Percentiles rank a stretch among this genome's conserved stretches.
Evolutionary conservation across 2,797 vertebrate species (phyloP).

Genomic region (Takifugu rubripes): DNA sequence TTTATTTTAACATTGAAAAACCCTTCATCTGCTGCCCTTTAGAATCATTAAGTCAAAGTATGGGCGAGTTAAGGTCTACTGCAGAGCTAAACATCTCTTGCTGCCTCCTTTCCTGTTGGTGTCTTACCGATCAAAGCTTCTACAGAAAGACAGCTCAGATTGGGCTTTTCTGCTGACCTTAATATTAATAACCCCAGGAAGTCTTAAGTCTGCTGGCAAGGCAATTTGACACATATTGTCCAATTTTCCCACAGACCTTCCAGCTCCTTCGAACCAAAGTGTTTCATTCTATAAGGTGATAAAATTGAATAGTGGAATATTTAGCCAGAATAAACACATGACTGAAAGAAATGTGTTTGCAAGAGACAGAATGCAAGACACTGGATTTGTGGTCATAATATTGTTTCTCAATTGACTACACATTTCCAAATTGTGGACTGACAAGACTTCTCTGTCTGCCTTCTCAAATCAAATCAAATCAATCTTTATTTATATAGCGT

Average conservation of each 20-base stretch:
- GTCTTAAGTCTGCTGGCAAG: slow-evolving; percentile 38
- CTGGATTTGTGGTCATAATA: slow-evolving; percentile 25
- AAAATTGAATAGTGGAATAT: slow-evolving; percentile 2
- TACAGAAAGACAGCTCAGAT: slow-evolving; percentile 10
- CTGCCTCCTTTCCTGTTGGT: slow-evolving; percentile 41
- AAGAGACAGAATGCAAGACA: slow-evolving; percentile 14
- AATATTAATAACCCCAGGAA: slow-evolving; percentile 45
- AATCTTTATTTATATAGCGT: no score
- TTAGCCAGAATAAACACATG: slow-evolving; percentile 19
- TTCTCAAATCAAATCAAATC: no score
- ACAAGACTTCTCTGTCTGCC: slow-evolving; percentile 1
- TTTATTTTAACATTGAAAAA: slow-evolving; percentile 3
- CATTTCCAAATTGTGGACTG: slow-evolving; percentile 23
- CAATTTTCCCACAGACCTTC: slow-evolving; percentile 24
- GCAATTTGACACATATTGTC: slow-evolving; percentile 35
- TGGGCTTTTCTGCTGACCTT: slow-evolving; percentile 29
- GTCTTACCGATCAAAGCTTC: slow-evolving; percentile 58
- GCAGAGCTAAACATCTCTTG: slow-evolving; percentile 18
- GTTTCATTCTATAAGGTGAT: slow-evolving; percentile 28
- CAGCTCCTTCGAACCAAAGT: slow-evolving; percentile 39
- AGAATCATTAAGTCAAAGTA: slow-evolving; percentile 1
- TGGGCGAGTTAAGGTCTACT: slow-evolving; percentile 43
- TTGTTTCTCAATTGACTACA: not conserved
- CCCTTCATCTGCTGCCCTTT: not conserved
- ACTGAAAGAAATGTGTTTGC: slow-evolving; percentile 24